Conservation (phyloP, 2,113 vertebrate species). For the Gymnobelideus leadbeateri region DNA sequence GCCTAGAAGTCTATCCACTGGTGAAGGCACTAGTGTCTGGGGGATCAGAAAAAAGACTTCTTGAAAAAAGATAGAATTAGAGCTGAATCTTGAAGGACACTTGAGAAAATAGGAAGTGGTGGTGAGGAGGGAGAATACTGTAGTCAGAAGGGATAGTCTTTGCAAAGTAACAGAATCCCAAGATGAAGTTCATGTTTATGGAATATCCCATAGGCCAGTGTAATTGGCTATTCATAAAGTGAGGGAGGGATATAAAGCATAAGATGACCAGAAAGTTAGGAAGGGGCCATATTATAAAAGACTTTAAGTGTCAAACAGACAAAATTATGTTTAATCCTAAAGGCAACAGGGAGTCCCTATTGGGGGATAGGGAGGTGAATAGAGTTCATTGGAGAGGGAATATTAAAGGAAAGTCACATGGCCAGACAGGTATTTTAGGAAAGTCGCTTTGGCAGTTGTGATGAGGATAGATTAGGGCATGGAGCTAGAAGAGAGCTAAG, state of each 20-base stretch:
- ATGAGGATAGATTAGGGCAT: background rate
- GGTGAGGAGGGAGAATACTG: background rate
- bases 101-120: background rate
- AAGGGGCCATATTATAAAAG: no score
- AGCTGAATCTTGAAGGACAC: background rate
- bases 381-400: background rate
- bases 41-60: background rate
- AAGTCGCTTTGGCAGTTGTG: background rate
- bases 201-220: no score
- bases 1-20: background rate
- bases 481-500: background rate
- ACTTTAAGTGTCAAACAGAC: no score
- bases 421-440: background rate
- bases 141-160: background rate
- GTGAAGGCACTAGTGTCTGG: background rate
- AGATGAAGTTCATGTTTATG: no score
- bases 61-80: background rate
- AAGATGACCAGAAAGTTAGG: no score
- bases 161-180: background rate
- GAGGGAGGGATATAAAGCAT: no score
- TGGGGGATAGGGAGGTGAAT: background rate
- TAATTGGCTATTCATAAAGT: no score
- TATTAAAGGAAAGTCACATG: background rate
- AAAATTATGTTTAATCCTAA: no score
- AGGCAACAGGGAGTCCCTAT: background rate